These are phyloP conservation scores for Brachionus angularis DNA, from an alignment of 1,140 invertebrate species.

Conservation along the genomic window DNA sequence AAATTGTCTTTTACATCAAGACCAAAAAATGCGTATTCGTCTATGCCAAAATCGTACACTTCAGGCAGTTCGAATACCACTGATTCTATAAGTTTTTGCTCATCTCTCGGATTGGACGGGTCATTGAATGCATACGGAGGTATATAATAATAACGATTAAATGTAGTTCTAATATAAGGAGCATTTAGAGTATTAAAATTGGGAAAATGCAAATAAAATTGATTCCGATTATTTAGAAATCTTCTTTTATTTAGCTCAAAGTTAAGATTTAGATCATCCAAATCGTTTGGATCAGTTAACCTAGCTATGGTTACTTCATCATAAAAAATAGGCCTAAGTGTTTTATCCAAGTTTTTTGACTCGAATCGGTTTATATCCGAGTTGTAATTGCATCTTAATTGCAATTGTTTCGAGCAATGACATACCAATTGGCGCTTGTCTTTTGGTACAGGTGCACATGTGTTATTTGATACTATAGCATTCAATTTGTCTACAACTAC, in stretches of 20 bases:
- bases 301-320: slow-evolving; percentile 3
- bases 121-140: slow-evolving; percentile 33
- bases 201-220: slow-evolving; percentile 32
- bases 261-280: slow-evolving; percentile 12
- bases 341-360: neutral
- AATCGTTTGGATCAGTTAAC: neutral
- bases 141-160: neutral
- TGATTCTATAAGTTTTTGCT: slow-evolving; percentile 8
- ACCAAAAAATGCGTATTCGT: slow-evolving; percentile 22
- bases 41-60: slow-evolving; percentile 26
- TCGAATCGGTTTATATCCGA: slow-evolving; percentile 16
- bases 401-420: slow-evolving; percentile 9
- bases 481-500: neutral
- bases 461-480: slow-evolving; percentile 22
- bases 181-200: slow-evolving; percentile 28
- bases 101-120: neutral
- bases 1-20: neutral
- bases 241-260: slow-evolving; percentile 30
- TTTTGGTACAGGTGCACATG: slow-evolving; percentile 12
- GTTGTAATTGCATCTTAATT: slow-evolving; percentile 5
- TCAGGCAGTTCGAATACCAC: slow-evolving; percentile 5
- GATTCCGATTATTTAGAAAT: neutral
- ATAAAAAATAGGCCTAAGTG: slow-evolving; percentile 17
- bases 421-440: slow-evolving; percentile 25
- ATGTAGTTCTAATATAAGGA: neutral